Evolutionary conservation across 2,888 invertebrate species (phyloP).

Genomic region (Bugulina stolonifera): DNA sequence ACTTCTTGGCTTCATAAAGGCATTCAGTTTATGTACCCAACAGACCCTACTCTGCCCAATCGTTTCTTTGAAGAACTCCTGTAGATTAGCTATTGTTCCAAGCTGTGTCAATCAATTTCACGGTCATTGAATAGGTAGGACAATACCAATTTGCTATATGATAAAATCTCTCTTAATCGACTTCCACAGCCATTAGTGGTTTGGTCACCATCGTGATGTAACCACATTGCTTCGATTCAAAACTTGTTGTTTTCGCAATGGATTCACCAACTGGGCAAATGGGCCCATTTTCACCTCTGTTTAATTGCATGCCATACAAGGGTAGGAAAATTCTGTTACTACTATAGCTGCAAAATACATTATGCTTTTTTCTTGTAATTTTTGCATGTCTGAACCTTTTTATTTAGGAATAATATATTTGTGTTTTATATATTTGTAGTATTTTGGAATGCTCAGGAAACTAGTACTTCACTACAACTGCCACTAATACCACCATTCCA

Average conservation of each 20-base stretch:
- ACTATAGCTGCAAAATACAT: neutral
- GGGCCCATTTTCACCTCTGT: neutral
- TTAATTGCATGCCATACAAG: neutral
- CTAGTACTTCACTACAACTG: neutral
- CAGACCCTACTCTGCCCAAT: too few species aligned
- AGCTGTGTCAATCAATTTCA: neutral
- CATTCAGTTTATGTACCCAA: too few species aligned
- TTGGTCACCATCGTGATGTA: too few species aligned
- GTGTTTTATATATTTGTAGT: too few species aligned
- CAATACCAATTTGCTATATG: too few species aligned
- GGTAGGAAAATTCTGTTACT: neutral
- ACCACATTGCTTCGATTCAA: too few species aligned
- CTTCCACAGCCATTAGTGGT: too few species aligned
- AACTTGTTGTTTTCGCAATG: neutral
- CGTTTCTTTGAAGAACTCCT: too few species aligned
- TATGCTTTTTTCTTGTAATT: neutral
- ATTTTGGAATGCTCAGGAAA: slow-evolving; percentile 2
- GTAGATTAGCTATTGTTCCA: neutral
- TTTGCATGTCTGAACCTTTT: too few species aligned
- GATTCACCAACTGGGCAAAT: neutral
- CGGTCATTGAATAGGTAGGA: neutral
- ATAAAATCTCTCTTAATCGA: too few species aligned
- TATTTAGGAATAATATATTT: too few species aligned
- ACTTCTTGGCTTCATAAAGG: neutral
- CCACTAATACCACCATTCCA: neutral